Conservation (phyloP, 2,888 invertebrate species). For the Pseudoips prasinana region DNA sequence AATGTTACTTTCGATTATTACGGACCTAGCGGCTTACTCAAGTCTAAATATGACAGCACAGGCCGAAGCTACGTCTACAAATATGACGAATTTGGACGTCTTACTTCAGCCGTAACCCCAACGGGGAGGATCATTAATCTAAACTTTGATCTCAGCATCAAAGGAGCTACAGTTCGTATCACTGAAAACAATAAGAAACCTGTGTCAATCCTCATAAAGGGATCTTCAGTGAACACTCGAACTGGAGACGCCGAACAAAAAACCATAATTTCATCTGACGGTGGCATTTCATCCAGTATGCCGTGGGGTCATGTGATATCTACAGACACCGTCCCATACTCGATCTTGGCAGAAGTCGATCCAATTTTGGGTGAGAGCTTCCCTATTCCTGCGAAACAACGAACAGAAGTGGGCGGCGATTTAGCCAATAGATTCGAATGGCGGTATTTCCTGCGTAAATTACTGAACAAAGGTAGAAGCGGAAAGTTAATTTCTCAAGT, state of each 20-base stretch:
- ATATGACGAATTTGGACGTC: conserved; percentile 96
- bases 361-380: conserved; percentile 94
- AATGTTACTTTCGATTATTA: conserved; percentile 97
- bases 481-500: conserved; percentile 90
- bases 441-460: conserved; percentile 93
- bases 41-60: conserved; percentile 93
- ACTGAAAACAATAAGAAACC: conserved; percentile 92
- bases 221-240: conserved; percentile 91
- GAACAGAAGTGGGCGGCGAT: conserved; percentile 94
- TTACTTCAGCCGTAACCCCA: conserved; percentile 95
- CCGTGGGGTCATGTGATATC: conserved; percentile 95
- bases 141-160: conserved; percentile 93
- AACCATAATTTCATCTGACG: conserved; percentile 90
- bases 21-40: conserved; percentile 93
- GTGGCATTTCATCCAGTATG: conserved; percentile 89
- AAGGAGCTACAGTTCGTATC: conserved; percentile 93
- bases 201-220: conserved; percentile 92
- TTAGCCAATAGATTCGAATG: conserved; percentile 97
- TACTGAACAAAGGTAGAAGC: conserved; percentile 83
- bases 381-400: conserved; percentile 94
- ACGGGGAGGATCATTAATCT: conserved; percentile 96
- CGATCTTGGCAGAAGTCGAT: conserved; percentile 93
- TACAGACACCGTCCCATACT: conserved; percentile 95
- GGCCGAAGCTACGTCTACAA: conserved; percentile 96
- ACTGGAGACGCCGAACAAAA: conserved; percentile 91